Evolutionary conservation across 1,140 invertebrate species (phyloP).

Genomic region (Drosophila burlai): DNA sequence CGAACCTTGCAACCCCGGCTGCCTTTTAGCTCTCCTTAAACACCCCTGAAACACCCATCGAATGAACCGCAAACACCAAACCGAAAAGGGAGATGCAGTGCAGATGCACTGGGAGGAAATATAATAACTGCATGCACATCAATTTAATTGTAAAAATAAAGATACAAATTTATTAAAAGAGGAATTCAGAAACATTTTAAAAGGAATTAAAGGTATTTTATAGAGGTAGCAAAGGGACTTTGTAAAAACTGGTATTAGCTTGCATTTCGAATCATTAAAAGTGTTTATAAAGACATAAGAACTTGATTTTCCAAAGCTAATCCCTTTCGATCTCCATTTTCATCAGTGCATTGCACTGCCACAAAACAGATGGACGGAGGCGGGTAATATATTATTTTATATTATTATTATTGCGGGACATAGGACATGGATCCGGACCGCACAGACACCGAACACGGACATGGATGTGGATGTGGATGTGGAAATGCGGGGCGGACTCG

Average conservation of each 20-base stretch:
- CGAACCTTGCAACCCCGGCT: conserved; percentile 39
- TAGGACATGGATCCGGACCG: conserved; percentile 49
- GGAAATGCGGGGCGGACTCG: conserved; percentile 49
- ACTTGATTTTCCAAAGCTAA: too few species aligned
- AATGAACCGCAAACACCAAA: conserved; percentile 74
- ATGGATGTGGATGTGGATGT: conserved; percentile 31
- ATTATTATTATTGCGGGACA: conserved; percentile 72
- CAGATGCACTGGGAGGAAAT: conserved; percentile 24
- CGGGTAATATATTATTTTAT: conserved; percentile 78
- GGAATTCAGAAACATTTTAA: not conserved
- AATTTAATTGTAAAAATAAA: not conserved
- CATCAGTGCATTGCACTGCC: conserved; percentile 32
- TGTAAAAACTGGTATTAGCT: too few species aligned
- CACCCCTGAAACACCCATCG: conserved; percentile 30
- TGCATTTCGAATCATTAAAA: not conserved
- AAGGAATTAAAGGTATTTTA: not conserved
- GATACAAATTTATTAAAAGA: too few species aligned
- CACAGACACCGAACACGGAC: conserved; percentile 35
- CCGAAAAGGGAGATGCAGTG: conserved; percentile 29
- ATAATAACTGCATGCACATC: rapidly evolving
- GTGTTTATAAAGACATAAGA: not conserved
- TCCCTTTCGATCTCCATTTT: not conserved
- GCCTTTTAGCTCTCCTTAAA: conserved; percentile 11
- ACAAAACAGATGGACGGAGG: conserved; percentile 52
- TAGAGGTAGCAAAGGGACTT: too few species aligned